phyloP scores from a whole-genome alignment of 2,888 invertebrate species.

The Ferdinandea cuprea region DNA sequence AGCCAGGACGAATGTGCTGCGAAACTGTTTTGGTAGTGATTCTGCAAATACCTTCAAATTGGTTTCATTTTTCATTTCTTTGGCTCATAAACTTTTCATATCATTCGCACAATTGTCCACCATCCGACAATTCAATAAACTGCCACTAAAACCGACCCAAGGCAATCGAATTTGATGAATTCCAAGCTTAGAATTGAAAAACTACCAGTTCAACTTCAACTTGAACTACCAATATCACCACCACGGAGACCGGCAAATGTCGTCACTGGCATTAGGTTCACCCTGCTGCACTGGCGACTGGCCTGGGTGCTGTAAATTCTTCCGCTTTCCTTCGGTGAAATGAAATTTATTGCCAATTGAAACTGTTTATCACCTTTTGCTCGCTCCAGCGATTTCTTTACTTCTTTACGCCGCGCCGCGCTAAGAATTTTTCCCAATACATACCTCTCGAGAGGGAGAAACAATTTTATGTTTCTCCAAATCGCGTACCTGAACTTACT shows the following conservation, averaged over 20 bases:
- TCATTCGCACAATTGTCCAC: conserved; percentile 60
- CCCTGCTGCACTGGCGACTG: conserved; percentile 25
- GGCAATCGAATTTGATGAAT: conserved; percentile 71
- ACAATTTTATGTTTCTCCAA: conserved; percentile 48
- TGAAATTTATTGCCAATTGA: conserved; percentile 73
- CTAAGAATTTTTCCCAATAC: conserved; percentile 44
- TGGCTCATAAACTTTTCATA: conserved; percentile 71
- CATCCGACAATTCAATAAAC: conserved; percentile 64
- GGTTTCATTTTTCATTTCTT: conserved; percentile 65
- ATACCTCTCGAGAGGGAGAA: background rate
- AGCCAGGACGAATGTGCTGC: background rate
- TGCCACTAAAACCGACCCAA: background rate
- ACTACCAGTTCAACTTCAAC: conserved; percentile 16
- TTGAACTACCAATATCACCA: background rate
- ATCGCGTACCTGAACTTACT: conserved; percentile 24
- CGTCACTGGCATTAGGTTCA: conserved; percentile 61
- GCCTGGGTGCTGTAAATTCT: conserved; percentile 57
- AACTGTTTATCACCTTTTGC: conserved; percentile 74
- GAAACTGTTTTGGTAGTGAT: conserved; percentile 29
- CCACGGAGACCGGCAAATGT: too few species aligned
- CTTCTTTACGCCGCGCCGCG: too few species aligned
- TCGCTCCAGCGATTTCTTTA: conserved; percentile 57
- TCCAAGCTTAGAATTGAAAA: conserved; percentile 49
- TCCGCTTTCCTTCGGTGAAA: conserved; percentile 55
- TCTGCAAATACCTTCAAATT: conserved; percentile 61